Percentiles rank a stretch among this genome's conserved stretches.
These are phyloP conservation scores for Microplitis mediator DNA, from an alignment of 1,140 invertebrate genomes.

Conservation along the genomic window DNA sequence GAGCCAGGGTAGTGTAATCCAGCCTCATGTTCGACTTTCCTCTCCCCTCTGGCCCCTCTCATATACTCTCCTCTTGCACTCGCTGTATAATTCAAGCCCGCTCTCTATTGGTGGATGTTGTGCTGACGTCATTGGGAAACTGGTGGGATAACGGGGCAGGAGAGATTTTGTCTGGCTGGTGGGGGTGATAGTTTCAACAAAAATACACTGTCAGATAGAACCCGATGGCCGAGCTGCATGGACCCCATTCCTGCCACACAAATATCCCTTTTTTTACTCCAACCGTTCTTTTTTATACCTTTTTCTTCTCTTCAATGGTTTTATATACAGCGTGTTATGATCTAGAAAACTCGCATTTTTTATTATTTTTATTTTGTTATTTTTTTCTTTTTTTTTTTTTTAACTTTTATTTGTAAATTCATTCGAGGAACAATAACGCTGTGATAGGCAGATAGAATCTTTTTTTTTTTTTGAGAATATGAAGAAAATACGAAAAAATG, in stretches of 20 bases:
- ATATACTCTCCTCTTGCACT: conserved; percentile 29
- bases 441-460: too few species aligned
- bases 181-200: conserved; percentile 43
- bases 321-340: background rate
- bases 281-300: background rate
- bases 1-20: conserved; percentile 33
- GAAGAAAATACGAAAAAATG: too few species aligned
- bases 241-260: conserved; percentile 34
- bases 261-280: conserved; percentile 12
- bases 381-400: too few species aligned
- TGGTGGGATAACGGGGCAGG: conserved; percentile 45
- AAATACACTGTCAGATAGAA: conserved; percentile 53
- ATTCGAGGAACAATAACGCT: too few species aligned
- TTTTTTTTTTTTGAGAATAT: too few species aligned
- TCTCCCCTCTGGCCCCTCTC: background rate
- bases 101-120: conserved; percentile 46
- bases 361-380: too few species aligned
- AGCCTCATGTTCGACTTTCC: conserved; percentile 20
- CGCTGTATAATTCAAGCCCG: conserved; percentile 53
- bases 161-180: conserved; percentile 15
- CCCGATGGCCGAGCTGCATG: conserved; percentile 39
- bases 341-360: background rate
- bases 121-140: conserved; percentile 53
- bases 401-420: too few species aligned
- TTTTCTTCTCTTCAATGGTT: conserved; percentile 1